These are phyloP conservation scores for Onychorhynchus coronatus DNA, from an alignment of 2,113 vertebrate genomes.

Conservation along the genomic window DNA sequence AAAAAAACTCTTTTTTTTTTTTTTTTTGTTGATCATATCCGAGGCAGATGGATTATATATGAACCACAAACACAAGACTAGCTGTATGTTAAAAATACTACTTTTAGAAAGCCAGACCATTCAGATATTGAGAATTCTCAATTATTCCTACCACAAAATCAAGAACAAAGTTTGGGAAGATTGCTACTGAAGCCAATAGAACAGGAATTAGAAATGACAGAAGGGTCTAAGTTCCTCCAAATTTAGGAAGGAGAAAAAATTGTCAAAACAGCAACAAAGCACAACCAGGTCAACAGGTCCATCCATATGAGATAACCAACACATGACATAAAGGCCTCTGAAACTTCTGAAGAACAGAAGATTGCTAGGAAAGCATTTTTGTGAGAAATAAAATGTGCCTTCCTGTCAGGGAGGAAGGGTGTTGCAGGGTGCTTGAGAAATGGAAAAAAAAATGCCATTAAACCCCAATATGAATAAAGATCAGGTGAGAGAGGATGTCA, in stretches of 20 bases:
- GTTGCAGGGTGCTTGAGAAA: conserved; percentile 77
- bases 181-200: conserved; percentile 60
- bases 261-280: conserved; percentile 67
- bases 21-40: neutral
- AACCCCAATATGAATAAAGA: conserved; percentile 76
- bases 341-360: conserved; percentile 75
- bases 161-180: conserved; percentile 60
- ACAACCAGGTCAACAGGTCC: conserved; percentile 66
- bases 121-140: conserved; percentile 43
- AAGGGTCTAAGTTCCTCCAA: conserved; percentile 56
- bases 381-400: conserved; percentile 79
- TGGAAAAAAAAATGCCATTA: conserved; percentile 72
- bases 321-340: conserved; percentile 63
- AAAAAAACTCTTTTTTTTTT: neutral
- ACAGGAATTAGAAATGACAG: conserved; percentile 53
- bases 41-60: conserved; percentile 14
- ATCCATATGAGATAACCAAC: conserved; percentile 53
- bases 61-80: conserved; percentile 35
- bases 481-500: conserved; percentile 81
- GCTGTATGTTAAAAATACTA: conserved; percentile 39
- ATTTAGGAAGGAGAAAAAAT: conserved; percentile 63
- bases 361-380: conserved; percentile 70
- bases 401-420: conserved; percentile 82
- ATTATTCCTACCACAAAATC: conserved; percentile 13
- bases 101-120: conserved; percentile 56